These are phyloP conservation scores for Campoplex capitator DNA, from an alignment of 2,888 invertebrate species.

Conservation along the genomic window DNA sequence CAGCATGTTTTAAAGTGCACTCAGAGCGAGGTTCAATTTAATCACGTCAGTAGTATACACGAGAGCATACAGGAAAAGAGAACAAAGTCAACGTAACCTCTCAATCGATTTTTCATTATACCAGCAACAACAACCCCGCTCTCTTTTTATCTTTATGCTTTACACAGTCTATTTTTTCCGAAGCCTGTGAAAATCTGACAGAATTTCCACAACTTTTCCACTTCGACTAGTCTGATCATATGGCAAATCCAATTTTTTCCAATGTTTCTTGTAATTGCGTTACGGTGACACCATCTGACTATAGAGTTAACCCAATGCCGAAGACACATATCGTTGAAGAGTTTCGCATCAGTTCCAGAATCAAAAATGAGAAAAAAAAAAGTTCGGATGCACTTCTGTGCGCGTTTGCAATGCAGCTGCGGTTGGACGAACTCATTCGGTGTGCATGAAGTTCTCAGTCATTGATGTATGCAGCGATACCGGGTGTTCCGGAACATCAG, in stretches of 20 bases:
- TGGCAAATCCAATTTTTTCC: not conserved
- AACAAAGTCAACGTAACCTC: slow-evolving; percentile 26
- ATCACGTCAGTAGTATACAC: slow-evolving; percentile 51
- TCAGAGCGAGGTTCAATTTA: slow-evolving; percentile 62
- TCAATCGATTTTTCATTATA: slow-evolving; percentile 56
- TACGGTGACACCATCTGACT: not conserved
- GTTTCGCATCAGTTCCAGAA: slow-evolving; percentile 29
- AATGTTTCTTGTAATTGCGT: not conserved
- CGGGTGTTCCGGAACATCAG: not conserved
- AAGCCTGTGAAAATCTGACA: not conserved
- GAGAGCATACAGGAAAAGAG: slow-evolving; percentile 24
- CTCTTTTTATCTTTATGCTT: not conserved
- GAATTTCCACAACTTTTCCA: not conserved
- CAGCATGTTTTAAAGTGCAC: slow-evolving; percentile 68
- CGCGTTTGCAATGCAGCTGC: not conserved
- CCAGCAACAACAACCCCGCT: slow-evolving; percentile 5
- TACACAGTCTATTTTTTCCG: not conserved
- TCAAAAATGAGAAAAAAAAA: slow-evolving; percentile 16
- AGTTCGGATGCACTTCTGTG: slow-evolving; percentile 15
- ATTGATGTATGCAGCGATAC: not conserved
- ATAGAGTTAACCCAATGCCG: not conserved
- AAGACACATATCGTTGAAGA: slow-evolving; percentile 7
- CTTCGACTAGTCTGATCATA: not conserved
- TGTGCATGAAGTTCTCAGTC: not conserved
- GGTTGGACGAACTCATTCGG: not conserved